phyloP scores from a whole-genome alignment of 1,140 invertebrate genomes.

The Aphis gossypii region DNA sequence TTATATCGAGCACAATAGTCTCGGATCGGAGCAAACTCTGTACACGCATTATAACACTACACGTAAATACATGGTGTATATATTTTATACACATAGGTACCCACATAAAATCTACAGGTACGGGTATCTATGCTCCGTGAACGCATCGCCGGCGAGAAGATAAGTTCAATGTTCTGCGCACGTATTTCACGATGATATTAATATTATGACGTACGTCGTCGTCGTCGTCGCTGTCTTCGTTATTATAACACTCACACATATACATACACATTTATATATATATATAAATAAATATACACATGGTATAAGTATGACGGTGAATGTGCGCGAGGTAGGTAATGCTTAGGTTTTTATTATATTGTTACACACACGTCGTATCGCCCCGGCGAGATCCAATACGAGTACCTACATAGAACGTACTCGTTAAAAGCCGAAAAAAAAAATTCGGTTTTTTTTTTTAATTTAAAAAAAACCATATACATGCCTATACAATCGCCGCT shows the following conservation, averaged over 20 bases:
- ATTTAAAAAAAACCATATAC: neutral
- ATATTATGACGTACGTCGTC: neutral
- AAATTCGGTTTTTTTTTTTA: neutral
- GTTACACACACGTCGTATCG: neutral
- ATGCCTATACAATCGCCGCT: neutral
- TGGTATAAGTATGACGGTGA: neutral
- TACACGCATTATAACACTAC: neutral
- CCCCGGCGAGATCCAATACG: neutral
- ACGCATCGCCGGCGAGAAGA: neutral
- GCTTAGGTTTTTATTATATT: neutral
- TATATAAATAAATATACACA: neutral
- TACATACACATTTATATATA: neutral
- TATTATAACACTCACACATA: neutral
- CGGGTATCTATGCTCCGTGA: neutral
- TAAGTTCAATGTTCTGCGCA: constrained; percentile 55
- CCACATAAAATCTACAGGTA: neutral
- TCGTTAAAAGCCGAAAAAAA: constrained; percentile 35
- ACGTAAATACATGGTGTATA: neutral
- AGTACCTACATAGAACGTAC: neutral
- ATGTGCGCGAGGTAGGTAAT: neutral
- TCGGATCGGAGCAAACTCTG: neutral
- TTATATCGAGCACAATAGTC: constrained; percentile 28
- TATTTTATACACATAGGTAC: neutral
- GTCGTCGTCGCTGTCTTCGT: neutral
- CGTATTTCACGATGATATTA: constrained; percentile 46